These are phyloP conservation scores for Cygnus buccinator DNA, from an alignment of 2,113 vertebrate species.

Conservation along the genomic window DNA sequence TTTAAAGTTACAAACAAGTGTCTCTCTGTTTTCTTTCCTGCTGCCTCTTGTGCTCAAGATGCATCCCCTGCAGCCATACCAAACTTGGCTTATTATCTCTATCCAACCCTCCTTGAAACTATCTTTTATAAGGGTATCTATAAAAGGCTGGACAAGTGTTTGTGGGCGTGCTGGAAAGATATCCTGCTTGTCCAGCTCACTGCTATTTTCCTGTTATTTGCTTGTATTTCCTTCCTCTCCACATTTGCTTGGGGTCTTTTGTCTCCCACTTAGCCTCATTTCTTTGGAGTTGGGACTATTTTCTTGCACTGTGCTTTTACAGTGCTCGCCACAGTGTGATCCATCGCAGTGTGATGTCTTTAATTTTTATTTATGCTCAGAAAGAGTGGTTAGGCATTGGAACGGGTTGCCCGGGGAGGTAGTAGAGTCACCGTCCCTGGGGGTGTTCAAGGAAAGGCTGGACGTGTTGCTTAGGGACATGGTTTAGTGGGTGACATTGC, in stretches of 20 bases:
- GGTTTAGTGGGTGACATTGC: no score
- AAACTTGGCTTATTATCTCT: slow-evolving; percentile 18
- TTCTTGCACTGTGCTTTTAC: neutral
- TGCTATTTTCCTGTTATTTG: slow-evolving; percentile 9
- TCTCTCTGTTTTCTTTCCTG: slow-evolving; percentile 34
- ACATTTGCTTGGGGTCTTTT: neutral
- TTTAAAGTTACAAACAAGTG: slow-evolving; percentile 40
- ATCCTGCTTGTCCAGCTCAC: neutral
- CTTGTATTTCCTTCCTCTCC: neutral
- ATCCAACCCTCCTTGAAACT: neutral
- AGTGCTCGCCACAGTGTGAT: fast-evolving
- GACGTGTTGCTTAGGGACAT: no score
- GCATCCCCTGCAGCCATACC: slow-evolving; percentile 42
- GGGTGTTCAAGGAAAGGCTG: no score
- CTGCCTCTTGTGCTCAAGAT: slow-evolving; percentile 27
- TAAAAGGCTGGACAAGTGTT: slow-evolving; percentile 13
- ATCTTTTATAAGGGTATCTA: neutral
- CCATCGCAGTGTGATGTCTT: no score
- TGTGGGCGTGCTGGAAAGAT: neutral
- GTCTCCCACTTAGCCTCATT: neutral
- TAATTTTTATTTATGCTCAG: no score
- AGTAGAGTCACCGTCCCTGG: no score
- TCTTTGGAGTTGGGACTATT: neutral
- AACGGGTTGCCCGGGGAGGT: no score
- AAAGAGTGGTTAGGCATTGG: no score